Percentiles rank a stretch among this genome's conserved stretches.
Evolutionary conservation across 2,113 vertebrate species (phyloP).

Genomic region (Limnothrissa miodon): DNA sequence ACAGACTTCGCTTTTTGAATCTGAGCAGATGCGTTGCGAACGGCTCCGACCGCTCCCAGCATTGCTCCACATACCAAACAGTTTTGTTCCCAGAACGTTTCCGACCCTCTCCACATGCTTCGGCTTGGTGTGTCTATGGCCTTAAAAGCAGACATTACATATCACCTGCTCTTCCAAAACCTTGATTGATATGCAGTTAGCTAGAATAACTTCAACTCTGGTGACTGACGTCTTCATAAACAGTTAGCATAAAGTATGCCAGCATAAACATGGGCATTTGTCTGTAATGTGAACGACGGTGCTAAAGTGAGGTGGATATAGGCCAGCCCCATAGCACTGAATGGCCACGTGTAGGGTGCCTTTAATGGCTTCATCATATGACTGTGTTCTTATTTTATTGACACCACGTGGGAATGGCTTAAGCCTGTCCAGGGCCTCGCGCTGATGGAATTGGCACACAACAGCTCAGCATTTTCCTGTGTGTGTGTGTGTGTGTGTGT

Average conservation of each 20-base stretch:
- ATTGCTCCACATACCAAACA: too few species aligned
- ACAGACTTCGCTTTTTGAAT: too few species aligned
- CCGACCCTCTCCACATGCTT: too few species aligned
- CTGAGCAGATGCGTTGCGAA: too few species aligned
- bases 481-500: neutral
- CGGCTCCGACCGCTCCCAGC: too few species aligned
- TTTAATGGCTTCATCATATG: neutral
- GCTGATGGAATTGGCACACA: neutral
- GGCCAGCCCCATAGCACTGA: neutral
- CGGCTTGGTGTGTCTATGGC: too few species aligned
- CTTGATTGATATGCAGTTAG: neutral
- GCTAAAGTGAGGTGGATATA: neutral
- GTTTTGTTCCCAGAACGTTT: too few species aligned
- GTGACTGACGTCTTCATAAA: neutral
- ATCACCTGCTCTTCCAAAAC: neutral
- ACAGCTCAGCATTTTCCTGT: neutral
- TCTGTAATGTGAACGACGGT: neutral
- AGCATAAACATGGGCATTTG: neutral
- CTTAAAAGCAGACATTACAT: neutral
- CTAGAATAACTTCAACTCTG: neutral
- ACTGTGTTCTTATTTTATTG: constrained; percentile 16
- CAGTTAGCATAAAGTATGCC: neutral
- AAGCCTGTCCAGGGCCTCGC: neutral
- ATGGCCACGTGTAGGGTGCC: neutral
- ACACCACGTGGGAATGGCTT: neutral